Base-by-base conservation (phyloP, 2,888 invertebrate genomes). In the Eupithecia pulchellata region DNA sequence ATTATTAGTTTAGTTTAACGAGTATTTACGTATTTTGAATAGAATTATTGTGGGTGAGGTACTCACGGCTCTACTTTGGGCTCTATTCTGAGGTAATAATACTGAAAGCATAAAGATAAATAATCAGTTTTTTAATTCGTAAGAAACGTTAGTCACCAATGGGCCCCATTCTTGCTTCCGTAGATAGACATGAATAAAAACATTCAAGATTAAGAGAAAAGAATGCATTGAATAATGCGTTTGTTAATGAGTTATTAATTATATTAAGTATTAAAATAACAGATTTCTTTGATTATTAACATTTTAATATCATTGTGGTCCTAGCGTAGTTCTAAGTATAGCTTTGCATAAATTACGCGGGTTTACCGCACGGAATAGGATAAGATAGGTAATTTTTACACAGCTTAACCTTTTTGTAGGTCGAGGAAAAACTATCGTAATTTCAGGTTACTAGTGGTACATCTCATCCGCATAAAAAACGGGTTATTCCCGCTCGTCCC, bases 1-100 rank as follows among this genome's bases (percentile, higher is more conserved):
- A 52, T 11, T n/a, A n/a, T 8, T 67, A 77, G 81, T 39, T 39
- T 8, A 11, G 47, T 47, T 2, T 2, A 17, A 17, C 17, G 17
- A 11, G 39, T 39, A 39, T 39, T 14, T 17, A 4, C 4, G 4
- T 34, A 3, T 34, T 2, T 39, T 17, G 5, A 36, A 29, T 57
- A 14, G 4, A 30, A 29, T 0, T 32, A 20, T 60, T 60, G 34
- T 66, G 14, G n/a, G 42, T 47, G n/a, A n/a, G n/a, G n/a, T 60
- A 68, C 67, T 62, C 25, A 68, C 68, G 3, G 57, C 57, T 64
- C 25, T 32, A 58, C 9, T 27, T 29, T 42, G n/a, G 29, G 55
- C 62, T 39, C 5, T 68, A 30, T 14, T 27, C 39, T 63, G 52
- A 20, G 63, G 32, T 57, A 57, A 27, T 1, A 32, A 66, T 17